Evolutionary conservation across 2,113 vertebrate species (phyloP), one percentile per base, ranked within the genome.

Genomic region (Sinocyclocheilus grahami): DNA sequence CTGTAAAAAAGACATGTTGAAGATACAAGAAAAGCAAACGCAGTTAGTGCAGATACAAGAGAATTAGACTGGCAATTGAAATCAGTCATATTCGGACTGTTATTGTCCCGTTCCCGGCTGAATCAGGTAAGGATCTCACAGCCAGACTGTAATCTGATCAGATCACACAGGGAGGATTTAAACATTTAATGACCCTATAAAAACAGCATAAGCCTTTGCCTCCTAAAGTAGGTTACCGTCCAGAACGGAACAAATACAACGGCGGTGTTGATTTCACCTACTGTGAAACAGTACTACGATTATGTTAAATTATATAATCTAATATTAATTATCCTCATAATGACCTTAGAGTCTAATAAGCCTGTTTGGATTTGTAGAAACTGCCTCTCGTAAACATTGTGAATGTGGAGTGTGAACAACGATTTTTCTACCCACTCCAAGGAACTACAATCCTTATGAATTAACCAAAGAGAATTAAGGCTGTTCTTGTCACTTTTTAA

Each of bases 321-420:
- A 82, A 82, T 82, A 33, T 4, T 6, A 74, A 62, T 42, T 42
- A 16, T 55, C 46, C 42, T 53, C 9, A 77, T 71, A 72, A 48
- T 91, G 89, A 95, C 94, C 94, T 95, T 93, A 91, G 42, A 55
- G 71, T 85, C 22, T 58, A 88, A 72, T 90, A 89, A 88, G 24
- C 90, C 91, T 90, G 90, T n/a, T 83, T 74, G 67, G 46, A 76
- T 78, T 88, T 86, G 82, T 67, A 53, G 22, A 93, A 83, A 88
- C 85, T 65, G 86, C 91, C 90, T 30, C 86, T 88, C 82, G 89
- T 27, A 63, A 93, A 89, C 91, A 94, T 93, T 30, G 30, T 3
- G 63, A 46, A 46, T 12, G 42, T 14, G 71, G 24, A 14, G 22
- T 65, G 55, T 60, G 37, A 46, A 37, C 1, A 60, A 37, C 13